Evolutionary conservation across 1,140 invertebrate genomes (phyloP).

Genomic region (Yoshiicerus persimilis): DNA sequence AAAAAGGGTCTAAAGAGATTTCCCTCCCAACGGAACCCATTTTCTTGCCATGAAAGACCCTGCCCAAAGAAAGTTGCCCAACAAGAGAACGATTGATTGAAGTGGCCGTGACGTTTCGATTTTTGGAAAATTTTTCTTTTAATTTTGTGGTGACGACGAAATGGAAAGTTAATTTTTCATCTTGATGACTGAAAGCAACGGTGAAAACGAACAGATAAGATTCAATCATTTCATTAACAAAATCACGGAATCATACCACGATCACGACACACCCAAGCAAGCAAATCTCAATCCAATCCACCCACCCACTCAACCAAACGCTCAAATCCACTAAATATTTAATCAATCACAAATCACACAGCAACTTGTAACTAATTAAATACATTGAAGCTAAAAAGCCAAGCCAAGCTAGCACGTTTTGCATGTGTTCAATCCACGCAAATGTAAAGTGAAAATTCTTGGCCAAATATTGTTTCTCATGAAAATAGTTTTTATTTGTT

Average conservation of each 20-base stretch:
- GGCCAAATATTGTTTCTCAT: neutral
- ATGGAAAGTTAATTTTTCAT: slow-evolving; percentile 11
- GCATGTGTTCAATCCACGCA: slow-evolving; percentile 25
- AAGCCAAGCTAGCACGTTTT: slow-evolving; percentile 2
- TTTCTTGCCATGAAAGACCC: neutral
- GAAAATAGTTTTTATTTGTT: neutral
- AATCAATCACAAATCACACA: slow-evolving; percentile 14
- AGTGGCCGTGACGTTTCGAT: neutral
- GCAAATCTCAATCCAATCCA: neutral
- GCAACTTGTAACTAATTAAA: neutral
- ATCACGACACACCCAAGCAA: neutral
- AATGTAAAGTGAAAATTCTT: neutral
- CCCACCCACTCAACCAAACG: neutral
- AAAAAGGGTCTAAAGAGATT: neutral
- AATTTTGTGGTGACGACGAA: neutral
- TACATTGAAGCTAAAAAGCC: neutral
- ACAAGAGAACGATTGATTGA: slow-evolving; percentile 16
- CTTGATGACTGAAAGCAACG: slow-evolving; percentile 1
- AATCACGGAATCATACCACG: neutral
- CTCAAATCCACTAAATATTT: neutral
- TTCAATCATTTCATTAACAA: neutral
- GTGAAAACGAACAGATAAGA: slow-evolving; percentile 9
- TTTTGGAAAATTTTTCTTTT: neutral
- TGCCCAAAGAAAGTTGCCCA: slow-evolving; percentile 2
- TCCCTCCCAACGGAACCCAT: neutral